phyloP scores from a whole-genome alignment of 2,113 vertebrate genomes.

The Anhinga anhinga region DNA sequence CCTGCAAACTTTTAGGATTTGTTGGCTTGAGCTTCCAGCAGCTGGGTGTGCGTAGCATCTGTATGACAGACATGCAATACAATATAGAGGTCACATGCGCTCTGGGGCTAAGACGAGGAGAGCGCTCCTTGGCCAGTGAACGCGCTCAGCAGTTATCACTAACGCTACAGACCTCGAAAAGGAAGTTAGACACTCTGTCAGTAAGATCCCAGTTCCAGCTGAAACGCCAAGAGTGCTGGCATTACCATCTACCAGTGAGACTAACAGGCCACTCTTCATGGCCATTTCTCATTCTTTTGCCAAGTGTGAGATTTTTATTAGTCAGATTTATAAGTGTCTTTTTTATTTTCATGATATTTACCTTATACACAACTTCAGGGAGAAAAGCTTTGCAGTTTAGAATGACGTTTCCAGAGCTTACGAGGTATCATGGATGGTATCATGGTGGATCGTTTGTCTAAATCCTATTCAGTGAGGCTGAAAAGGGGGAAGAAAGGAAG shows the following conservation, averaged over 20 bases:
- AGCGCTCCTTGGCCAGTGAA: not conserved
- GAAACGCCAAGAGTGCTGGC: not conserved
- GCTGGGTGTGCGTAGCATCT: not conserved
- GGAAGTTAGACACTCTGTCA: not conserved
- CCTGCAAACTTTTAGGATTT: not conserved
- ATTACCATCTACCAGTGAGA: not conserved
- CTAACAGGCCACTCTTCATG: not conserved
- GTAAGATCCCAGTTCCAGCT: not conserved
- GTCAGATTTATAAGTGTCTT: not conserved
- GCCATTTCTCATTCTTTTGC: not conserved
- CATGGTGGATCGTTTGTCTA: not conserved
- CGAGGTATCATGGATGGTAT: no score
- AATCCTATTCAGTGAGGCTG: not conserved
- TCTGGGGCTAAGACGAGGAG: not conserved
- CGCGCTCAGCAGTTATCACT: not conserved
- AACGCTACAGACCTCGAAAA: not conserved
- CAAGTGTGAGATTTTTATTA: not conserved
- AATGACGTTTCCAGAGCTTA: not conserved
- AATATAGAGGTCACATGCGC: no score
- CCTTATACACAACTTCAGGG: not conserved
- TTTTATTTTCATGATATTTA: not conserved
- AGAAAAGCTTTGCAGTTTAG: not conserved
- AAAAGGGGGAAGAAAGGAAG: not conserved
- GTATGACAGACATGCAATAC: not conserved
- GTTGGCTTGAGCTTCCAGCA: not conserved